phyloP scores from a whole-genome alignment of 2,113 vertebrate species.

The Carollia perspicillata region DNA sequence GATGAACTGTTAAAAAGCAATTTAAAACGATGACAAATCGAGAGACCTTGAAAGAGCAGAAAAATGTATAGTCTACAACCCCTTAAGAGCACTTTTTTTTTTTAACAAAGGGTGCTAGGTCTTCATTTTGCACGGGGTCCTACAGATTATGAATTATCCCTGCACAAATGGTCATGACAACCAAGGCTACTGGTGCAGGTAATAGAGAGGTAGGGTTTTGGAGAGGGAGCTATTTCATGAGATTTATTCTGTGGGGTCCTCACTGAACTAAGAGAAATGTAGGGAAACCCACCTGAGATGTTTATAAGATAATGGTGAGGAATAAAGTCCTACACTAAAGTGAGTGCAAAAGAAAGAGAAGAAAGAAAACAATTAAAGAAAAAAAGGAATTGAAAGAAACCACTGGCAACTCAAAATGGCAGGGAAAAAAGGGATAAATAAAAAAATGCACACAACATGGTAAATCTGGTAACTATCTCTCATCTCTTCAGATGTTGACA shows the following conservation, averaged over 20 bases:
- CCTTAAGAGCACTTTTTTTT: not conserved
- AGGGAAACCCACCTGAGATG: not conserved
- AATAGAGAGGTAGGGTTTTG: not conserved
- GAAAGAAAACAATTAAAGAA: not conserved
- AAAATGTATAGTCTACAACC: not conserved
- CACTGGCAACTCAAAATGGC: not conserved
- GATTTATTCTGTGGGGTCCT: not conserved
- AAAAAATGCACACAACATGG: too few relatives aligned
- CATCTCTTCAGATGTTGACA: not conserved
- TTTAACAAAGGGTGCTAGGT: fast-evolving
- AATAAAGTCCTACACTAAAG: not conserved
- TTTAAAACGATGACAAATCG: not conserved
- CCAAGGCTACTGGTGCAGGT: not conserved
- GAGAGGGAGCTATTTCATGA: not conserved
- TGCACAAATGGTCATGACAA: not conserved
- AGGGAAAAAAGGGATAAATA: not conserved
- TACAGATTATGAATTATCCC: not conserved
- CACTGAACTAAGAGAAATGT: not conserved
- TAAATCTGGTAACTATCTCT: too few relatives aligned
- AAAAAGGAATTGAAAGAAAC: not conserved
- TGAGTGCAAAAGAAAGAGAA: not conserved
- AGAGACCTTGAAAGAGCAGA: not conserved
- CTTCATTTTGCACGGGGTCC: not conserved
- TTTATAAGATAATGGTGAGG: not conserved
- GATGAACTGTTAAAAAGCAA: not conserved